Percentiles rank a stretch among this genome's conserved stretches.
These are phyloP conservation scores for Copidosoma aretas DNA, from an alignment of 2,888 invertebrate species.

Conservation along the genomic window DNA sequence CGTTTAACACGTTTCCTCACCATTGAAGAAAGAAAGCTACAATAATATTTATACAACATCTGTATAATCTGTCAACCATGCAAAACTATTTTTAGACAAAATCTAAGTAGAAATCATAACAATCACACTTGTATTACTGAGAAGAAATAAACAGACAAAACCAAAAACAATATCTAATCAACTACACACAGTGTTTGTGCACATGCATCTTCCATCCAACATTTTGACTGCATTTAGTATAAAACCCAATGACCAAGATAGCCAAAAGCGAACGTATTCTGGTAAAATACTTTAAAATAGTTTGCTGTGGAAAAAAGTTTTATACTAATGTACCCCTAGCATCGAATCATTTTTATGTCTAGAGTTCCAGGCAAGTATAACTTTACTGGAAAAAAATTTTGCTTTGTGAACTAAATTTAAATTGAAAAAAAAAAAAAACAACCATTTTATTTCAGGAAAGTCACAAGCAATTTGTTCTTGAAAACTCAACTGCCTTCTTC, in stretches of 20 bases:
- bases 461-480: background rate
- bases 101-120: background rate
- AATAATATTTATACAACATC: background rate
- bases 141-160: background rate
- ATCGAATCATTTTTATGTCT: background rate
- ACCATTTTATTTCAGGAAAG: background rate
- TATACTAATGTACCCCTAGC: background rate
- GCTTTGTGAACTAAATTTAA: background rate
- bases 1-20: constrained; percentile 54
- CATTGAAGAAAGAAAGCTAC: constrained; percentile 42
- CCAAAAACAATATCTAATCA: background rate
- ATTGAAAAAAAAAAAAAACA: background rate
- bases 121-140: background rate
- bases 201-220: background rate
- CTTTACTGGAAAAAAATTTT: background rate
- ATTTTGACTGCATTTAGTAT: background rate
- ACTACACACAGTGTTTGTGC: background rate
- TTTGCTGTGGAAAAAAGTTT: background rate
- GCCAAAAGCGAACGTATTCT: background rate
- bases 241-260: background rate
- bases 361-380: background rate
- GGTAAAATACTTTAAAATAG: background rate
- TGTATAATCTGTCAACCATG: background rate
- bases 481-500: background rate
- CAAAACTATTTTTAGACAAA: background rate